Evolutionary conservation across 2,888 invertebrate species (phyloP), one percentile per base, ranked within the genome.

Genomic region (Trichogramma dendrolimi): DNA sequence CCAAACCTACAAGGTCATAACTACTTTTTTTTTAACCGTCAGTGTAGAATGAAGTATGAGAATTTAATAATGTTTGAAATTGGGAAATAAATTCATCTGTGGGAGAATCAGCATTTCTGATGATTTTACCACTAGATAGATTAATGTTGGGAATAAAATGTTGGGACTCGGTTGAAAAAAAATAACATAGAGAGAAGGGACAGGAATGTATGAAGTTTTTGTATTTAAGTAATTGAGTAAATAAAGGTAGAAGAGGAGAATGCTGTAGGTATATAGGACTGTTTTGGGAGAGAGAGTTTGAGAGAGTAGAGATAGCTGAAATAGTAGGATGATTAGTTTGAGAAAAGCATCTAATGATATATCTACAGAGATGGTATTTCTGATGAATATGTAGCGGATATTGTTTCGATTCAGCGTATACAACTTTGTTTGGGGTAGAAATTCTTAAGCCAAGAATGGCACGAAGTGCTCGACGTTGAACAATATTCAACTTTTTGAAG

Each of bases 1-100:
- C 58, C 1, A 63, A 40, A 1, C 67, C 66, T 0, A 55, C 60
- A 7, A 47, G 52, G 2, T 40, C 44, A 0, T 44, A 11, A 0
- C 8, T 6, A 4, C 42, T 43, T 1, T n/a, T 40, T 47, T 64
- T 68, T 0, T 64, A 68, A 11, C 65, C 66, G 43, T 66, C 64
- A 0, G 64, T 66, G 48, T 55, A 66, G 7, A 68, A 67, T 6
- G 6, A n/a, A 8, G 4, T 49, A 14, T 11, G 39, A 6, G 38
- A n/a, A 1, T 7, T 6, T 4, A 56, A 27, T 40, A 46, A 5
- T 4, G 48, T n/a, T 4, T 6, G 6, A 39, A 48, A 48, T 10
- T 4, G 3, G 11, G 7, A 6, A 6, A 6, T 11, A 39, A 49
- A 40, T 48, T 56, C 40, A 7, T 44, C 10, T 5, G 4, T 14